Base-by-base conservation (phyloP, 2,888 invertebrate genomes). In the Diarsia brunnea region DNA sequence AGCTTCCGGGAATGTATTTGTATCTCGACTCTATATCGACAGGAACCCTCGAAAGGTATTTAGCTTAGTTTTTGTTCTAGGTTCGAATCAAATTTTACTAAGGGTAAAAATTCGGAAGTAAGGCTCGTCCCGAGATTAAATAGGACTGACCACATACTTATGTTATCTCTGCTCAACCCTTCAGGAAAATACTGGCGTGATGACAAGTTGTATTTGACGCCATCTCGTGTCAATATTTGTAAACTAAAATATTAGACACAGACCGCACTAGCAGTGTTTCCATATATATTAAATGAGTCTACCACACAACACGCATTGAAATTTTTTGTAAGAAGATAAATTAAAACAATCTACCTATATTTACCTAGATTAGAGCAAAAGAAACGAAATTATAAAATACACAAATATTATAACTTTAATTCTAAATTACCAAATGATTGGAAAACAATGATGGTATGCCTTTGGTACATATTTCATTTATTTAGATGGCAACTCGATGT, bases 401-500 rank as follows among this genome's bases (percentile, higher is more conserved):
- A 11, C 7, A 16, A 24, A 27, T 43, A 27, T 19, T 21, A 16
- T 2, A n/a, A 60, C 19, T 27, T 1, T 43, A 43, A 21, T 8
- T n/a, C n/a, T 7, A 43, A 14, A 16, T n/a, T 43, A 63, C 0
- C 16, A 24, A 63, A n/a, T 16, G 38, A n/a, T n/a, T n/a, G n/a
- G n/a, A n/a, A n/a, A n/a, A n/a, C n/a, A n/a, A n/a, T n/a, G n/a
- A n/a, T n/a, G n/a, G n/a, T n/a, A n/a, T n/a, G n/a, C n/a, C n/a
- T n/a, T n/a, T n/a, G 1, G 43, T n/a, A 53, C 5, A 14, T 19
- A 27, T 73, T 45, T 2, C 10, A 53, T 7, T 19, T 55, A 45
- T 7, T 73, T 43, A 31, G 10, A n/a, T 85, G 76, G 89, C 89
- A 87, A 87, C 85, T 83, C 64, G 49, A 53, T 61, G 70, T 61